A percentile compares a stretch with the other conserved stretches of the same genome.
These are phyloP conservation scores for Phyllotis vaccarum DNA, from an alignment of 2,797 vertebrate species.

Conservation along the genomic window DNA sequence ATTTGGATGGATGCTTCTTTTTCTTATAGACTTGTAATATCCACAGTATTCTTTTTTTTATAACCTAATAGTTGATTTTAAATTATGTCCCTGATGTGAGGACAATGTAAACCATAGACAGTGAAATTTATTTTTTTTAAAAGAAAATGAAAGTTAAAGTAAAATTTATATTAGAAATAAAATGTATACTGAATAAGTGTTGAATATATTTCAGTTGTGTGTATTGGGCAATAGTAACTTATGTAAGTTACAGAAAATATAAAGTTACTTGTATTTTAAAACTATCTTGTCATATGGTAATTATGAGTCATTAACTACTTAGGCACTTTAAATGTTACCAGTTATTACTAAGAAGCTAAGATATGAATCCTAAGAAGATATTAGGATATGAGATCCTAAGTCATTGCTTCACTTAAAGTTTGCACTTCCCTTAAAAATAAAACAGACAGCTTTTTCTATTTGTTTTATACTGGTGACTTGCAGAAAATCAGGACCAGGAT, in stretches of 20 bases:
- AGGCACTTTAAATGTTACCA: neutral
- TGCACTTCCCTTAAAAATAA: neutral
- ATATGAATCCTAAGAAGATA: neutral
- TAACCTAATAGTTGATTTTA: constrained; percentile 56
- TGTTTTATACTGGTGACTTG: neutral
- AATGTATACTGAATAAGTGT: neutral
- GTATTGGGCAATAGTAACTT: neutral
- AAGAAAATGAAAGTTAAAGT: constrained; percentile 17
- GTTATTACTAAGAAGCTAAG: neutral
- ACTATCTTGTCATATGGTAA: neutral
- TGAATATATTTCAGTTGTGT: neutral
- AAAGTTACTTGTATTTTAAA: constrained; percentile 16
- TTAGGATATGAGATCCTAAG: neutral
- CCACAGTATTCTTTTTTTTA: constrained; percentile 56
- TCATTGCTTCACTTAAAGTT: neutral
- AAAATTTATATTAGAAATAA: constrained; percentile 13
- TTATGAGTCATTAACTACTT: neutral
- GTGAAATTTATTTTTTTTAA: neutral
- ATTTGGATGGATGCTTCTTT: constrained; percentile 19
- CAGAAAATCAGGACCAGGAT: neutral
- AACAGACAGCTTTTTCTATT: neutral
- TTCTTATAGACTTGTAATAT: neutral
- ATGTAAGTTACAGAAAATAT: neutral
- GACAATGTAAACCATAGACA: neutral
- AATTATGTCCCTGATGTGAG: constrained; percentile 12